These are phyloP conservation scores for Contarinia nasturtii DNA, from an alignment of 1,140 invertebrate genomes.

Conservation along the genomic window DNA sequence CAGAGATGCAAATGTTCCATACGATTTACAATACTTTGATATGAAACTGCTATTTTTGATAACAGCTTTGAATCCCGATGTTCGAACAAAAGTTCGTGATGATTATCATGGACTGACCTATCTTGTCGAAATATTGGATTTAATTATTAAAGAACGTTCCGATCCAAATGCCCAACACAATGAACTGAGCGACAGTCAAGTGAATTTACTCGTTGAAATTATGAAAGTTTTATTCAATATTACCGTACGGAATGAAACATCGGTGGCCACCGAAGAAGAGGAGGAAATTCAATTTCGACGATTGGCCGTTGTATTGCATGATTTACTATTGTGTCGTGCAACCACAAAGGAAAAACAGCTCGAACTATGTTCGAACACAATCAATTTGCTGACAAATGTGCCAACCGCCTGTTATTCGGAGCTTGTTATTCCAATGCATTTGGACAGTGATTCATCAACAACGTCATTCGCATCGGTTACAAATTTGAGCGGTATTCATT, in stretches of 20 bases:
- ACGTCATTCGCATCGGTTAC: conserved; percentile 16
- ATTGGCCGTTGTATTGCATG: conserved; percentile 50
- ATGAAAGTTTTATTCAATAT: conserved; percentile 83
- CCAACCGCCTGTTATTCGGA: conserved; percentile 23
- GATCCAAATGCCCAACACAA: not conserved
- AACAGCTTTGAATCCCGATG: conserved; percentile 54
- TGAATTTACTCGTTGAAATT: conserved; percentile 59
- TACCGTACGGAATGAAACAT: conserved; percentile 32
- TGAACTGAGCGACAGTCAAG: conserved; percentile 36
- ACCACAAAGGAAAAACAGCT: conserved; percentile 38
- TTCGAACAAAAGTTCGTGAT: conserved; percentile 48
- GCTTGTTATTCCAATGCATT: conserved; percentile 17
- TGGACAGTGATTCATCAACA: conserved; percentile 26
- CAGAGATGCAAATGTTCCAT: conserved; percentile 29
- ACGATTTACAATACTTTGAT: conserved; percentile 69
- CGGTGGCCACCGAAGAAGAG: conserved; percentile 33
- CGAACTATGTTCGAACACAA: conserved; percentile 48
- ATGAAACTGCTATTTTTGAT: conserved; percentile 76
- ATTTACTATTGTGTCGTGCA: conserved; percentile 44
- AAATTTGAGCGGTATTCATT: conserved; percentile 9
- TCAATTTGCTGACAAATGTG: conserved; percentile 37
- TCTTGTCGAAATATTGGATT: conserved; percentile 60
- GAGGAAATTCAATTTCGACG: conserved; percentile 53
- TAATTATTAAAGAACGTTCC: conserved; percentile 36
- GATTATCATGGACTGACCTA: conserved; percentile 64